Evolutionary conservation across 2,113 vertebrate genomes (phyloP).

Genomic region (Jacana jacana): DNA sequence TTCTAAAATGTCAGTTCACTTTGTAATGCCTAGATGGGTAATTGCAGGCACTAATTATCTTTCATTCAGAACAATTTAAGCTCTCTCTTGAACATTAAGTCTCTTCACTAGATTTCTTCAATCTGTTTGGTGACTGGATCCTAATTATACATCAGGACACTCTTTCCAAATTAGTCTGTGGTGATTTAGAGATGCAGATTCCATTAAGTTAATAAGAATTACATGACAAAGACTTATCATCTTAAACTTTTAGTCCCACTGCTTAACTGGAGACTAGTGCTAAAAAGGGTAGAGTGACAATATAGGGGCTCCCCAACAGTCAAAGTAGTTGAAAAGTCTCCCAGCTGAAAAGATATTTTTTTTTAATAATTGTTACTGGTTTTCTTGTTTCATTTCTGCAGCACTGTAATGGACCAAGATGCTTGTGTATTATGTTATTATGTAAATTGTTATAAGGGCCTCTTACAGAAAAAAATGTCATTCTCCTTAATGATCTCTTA

Average conservation of each 20-base stretch:
- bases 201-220: constrained; percentile 36
- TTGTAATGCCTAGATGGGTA: constrained; percentile 13
- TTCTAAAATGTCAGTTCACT: constrained; percentile 60
- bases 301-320: neutral
- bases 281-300: neutral
- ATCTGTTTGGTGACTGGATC: constrained; percentile 43
- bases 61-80: constrained; percentile 22
- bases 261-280: neutral
- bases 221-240: neutral
- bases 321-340: neutral
- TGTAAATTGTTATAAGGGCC: neutral
- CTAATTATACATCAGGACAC: neutral
- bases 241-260: neutral
- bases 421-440: neutral
- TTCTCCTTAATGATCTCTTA: neutral
- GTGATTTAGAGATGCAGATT: neutral
- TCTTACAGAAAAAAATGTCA: neutral
- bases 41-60: constrained; percentile 49
- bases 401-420: neutral
- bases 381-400: neutral
- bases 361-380: neutral
- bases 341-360: neutral
- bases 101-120: constrained; percentile 42
- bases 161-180: constrained; percentile 24
- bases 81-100: constrained; percentile 12